Evolutionary conservation across 1,140 invertebrate species (phyloP).

Genomic region (Atta colombica): DNA sequence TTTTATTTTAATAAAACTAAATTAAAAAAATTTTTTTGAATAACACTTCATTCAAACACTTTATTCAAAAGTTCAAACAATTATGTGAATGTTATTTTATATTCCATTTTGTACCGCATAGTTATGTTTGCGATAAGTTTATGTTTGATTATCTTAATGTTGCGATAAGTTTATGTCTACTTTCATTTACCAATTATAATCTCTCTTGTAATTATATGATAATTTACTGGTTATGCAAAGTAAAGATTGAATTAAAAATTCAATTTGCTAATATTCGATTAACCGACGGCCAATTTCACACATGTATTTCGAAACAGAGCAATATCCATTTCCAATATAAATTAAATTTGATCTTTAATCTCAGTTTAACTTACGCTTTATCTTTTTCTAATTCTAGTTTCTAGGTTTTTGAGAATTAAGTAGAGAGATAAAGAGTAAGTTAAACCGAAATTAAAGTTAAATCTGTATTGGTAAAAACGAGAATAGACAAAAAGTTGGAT

Average conservation of each 20-base stretch:
- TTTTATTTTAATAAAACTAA: no score
- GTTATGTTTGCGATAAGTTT: not conserved
- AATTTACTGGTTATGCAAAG: not conserved
- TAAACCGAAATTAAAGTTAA: no score
- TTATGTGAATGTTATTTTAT: not conserved
- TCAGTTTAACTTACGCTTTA: no score
- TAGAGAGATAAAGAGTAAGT: no score
- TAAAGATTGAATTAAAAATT: not conserved
- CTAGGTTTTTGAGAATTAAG: no score
- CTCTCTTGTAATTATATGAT: not conserved
- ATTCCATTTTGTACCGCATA: not conserved
- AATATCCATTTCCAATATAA: not conserved
- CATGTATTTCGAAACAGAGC: not conserved
- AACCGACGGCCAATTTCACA: not conserved
- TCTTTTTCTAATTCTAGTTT: no score
- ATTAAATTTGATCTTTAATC: no score
- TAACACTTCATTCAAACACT: no score
- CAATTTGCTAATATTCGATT: constrained; percentile 3
- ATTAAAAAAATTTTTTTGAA: no score
- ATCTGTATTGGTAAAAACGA: no score
- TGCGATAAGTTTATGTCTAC: not conserved
- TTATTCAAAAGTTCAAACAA: not conserved
- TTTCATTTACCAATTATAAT: not conserved
- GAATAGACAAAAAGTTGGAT: no score
- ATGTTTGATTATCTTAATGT: not conserved